Conservation (phyloP, 2,797 vertebrate genomes). For the Channallabes apus region DNA sequence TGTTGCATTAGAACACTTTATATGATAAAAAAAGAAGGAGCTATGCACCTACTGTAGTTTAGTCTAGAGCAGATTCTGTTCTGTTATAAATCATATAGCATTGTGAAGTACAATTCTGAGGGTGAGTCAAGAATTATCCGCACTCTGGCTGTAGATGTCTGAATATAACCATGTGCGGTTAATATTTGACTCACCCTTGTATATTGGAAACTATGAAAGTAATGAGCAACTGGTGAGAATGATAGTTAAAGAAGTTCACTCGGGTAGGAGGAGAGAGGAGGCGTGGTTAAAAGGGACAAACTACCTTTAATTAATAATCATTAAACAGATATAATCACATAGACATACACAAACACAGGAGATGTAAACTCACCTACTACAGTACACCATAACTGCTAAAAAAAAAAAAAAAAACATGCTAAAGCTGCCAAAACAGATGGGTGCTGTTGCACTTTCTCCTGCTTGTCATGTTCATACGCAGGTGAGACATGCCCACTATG, state of each 20-base stretch:
- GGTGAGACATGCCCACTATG: neutral
- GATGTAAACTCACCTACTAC: neutral
- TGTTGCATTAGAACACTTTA: neutral
- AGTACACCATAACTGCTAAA: neutral
- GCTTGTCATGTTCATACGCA: neutral
- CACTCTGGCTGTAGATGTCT: too few relatives aligned
- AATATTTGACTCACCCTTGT: neutral
- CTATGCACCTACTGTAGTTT: constrained; percentile 10
- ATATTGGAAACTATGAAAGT: neutral
- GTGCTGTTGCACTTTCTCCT: neutral
- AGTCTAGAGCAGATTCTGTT: neutral
- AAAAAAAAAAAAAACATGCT: too few relatives aligned
- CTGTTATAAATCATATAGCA: neutral
- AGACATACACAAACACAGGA: neutral
- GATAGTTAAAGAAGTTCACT: neutral
- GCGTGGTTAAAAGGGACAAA: neutral
- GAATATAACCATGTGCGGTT: too few relatives aligned
- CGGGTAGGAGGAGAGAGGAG: neutral
- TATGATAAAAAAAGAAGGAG: constrained; percentile 2
- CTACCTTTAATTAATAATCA: neutral
- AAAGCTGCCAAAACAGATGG: neutral
- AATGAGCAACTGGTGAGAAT: neutral
- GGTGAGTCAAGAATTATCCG: too few relatives aligned
- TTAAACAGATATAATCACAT: neutral
- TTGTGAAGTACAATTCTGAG: neutral